Conservation (phyloP, 92 coral and sea anemone species). For the Micromussa lordhowensis region DNA sequence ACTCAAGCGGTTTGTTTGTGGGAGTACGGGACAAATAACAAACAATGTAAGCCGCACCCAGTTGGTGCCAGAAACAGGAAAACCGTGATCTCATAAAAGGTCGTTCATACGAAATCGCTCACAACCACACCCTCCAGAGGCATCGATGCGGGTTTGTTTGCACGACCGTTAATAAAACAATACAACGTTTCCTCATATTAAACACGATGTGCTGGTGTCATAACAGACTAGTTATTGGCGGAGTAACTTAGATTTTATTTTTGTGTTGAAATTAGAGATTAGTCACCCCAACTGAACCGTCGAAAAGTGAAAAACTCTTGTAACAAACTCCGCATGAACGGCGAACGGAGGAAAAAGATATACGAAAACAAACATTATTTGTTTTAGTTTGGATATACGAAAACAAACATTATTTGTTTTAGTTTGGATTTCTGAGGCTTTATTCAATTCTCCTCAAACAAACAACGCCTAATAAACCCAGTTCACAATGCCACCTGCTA, state of each 20-base stretch:
- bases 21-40: slow-evolving; percentile 4
- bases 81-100: slow-evolving; percentile 30
- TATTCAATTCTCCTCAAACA: neutral
- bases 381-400: slow-evolving; percentile 18
- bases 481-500: slow-evolving; percentile 3
- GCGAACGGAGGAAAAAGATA: neutral
- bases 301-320: neutral
- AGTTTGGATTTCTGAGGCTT: slow-evolving; percentile 14
- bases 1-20: slow-evolving; percentile 13
- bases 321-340: neutral
- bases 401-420: neutral
- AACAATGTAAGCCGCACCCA: slow-evolving; percentile 38
- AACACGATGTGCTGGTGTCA: neutral
- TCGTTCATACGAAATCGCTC: neutral
- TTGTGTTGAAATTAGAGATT: neutral
- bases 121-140: slow-evolving; percentile 10
- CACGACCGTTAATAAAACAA: neutral
- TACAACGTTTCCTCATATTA: neutral
- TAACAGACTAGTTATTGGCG: neutral
- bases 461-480: neutral
- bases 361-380: neutral
- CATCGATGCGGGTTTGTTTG: neutral
- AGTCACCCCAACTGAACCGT: neutral
- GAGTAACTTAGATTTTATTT: too few relatives aligned
- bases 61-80: neutral